These are phyloP conservation scores for Polydrusus pterygomalis DNA, from an alignment of 2,888 invertebrate genomes.

Conservation along the genomic window DNA sequence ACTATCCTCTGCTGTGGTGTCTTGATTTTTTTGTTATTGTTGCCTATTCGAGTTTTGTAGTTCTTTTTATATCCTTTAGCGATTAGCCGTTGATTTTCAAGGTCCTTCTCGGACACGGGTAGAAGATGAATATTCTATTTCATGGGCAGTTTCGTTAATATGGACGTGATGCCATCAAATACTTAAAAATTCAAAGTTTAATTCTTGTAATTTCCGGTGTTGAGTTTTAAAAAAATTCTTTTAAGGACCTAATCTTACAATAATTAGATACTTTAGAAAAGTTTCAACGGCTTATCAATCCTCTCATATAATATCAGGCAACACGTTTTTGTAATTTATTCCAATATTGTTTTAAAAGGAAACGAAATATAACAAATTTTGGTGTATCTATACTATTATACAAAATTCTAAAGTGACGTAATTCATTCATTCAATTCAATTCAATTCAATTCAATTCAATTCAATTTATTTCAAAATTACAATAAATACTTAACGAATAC, in stretches of 20 bases:
- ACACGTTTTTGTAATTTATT: no score
- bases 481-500: no score
- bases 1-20: constrained; percentile 1
- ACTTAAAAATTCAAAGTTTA: constrained; percentile 44
- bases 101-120: constrained; percentile 20
- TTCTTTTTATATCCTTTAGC: constrained; percentile 37
- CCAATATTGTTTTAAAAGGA: no score
- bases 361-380: no score
- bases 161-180: constrained; percentile 36
- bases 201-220: constrained; percentile 40
- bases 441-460: no score
- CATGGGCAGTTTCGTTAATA: constrained; percentile 30
- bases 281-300: neutral
- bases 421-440: no score
- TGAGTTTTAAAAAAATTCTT: constrained; percentile 24
- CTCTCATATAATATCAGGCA: no score
- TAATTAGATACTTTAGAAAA: constrained; percentile 1
- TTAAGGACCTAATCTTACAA: constrained; percentile 7
- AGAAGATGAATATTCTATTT: constrained; percentile 43
- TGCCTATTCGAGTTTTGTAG: constrained; percentile 26
- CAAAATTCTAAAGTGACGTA: no score
- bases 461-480: no score
- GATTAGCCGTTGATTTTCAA: constrained; percentile 34
- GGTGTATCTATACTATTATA: no score
- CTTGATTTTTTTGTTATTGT: constrained; percentile 25